These are phyloP conservation scores for Euplexia lucipara DNA, from an alignment of 2,888 invertebrate species.

Conservation along the genomic window DNA sequence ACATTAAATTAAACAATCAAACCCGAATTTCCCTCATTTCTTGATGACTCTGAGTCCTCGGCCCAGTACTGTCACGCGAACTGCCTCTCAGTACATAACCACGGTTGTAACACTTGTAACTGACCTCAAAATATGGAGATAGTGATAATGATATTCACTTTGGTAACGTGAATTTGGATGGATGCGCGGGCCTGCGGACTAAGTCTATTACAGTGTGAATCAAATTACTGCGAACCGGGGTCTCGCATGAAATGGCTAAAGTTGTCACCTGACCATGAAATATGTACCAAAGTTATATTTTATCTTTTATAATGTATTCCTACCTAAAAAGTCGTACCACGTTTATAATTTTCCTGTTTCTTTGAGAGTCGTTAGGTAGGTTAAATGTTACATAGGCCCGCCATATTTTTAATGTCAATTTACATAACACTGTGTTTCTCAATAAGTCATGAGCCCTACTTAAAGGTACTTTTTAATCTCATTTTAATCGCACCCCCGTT, in stretches of 20 bases:
- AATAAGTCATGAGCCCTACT: too few relatives aligned
- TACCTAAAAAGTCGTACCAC: neutral
- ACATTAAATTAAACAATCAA: too few relatives aligned
- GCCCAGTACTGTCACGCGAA: too few relatives aligned
- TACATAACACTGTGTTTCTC: too few relatives aligned
- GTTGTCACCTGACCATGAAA: constrained; percentile 12
- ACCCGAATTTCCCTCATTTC: too few relatives aligned
- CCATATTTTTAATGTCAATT: too few relatives aligned
- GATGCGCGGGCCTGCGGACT: neutral
- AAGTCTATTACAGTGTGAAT: constrained; percentile 17
- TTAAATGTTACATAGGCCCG: too few relatives aligned
- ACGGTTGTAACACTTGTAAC: too few relatives aligned
- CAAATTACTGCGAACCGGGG: constrained; percentile 5
- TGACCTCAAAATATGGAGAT: neutral
- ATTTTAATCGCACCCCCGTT: too few relatives aligned
- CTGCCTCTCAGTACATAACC: too few relatives aligned
- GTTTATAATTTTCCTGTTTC: neutral
- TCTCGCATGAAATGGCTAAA: neutral
- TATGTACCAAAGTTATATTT: neutral
- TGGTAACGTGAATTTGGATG: neutral
- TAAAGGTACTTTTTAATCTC: too few relatives aligned
- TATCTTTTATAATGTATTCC: neutral
- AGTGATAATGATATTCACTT: neutral
- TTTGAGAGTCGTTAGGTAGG: neutral
- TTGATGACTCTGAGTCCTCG: too few relatives aligned